Base-by-base conservation (phyloP, 2,797 vertebrate genomes). In the Phalloptychus januarius region DNA sequence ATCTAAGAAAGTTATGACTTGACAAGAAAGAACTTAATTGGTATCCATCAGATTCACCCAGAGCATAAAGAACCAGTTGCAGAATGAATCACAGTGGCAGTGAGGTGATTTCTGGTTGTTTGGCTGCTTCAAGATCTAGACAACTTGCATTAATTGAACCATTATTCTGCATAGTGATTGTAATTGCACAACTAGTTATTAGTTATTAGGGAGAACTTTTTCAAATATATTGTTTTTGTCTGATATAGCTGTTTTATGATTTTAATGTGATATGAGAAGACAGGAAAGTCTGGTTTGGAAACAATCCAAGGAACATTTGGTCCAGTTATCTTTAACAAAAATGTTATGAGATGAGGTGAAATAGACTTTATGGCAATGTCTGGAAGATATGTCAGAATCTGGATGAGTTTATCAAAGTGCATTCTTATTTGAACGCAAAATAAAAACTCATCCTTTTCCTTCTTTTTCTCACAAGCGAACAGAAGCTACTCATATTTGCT, bases 161-260 rank as follows among this genome's bases (percentile, higher is more conserved):
- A 28, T 15, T n/a, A 70, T n/a, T 44, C 38, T 25, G 65, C 23
- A 54, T 11, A n/a, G 25, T 11, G 8, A n/a, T 54, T 25, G 10
- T 25, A 12, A n/a, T 54, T 54, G 52, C 25, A 54, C 10, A 3
- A n/a, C 52, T 12, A 54, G 8, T 54, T 25, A 54, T n/a, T 12
- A 54, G 8, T 54, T 25, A 54, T n/a, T 54, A 54, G 52, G 52
- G 5, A n/a, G 25, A 54, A n/a, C 23, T 11, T 54, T n/a, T 4
- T 54, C 52, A 54, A n/a, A 28, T 54, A 28, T 54, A n/a, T n/a
- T 54, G n/a, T 48, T n/a, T 61, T 61, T 61, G 58, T 61, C 58
- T 61, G 31, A 3, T 58, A 58, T 31, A 3, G 16, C 4, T 23
- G 5, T 15, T 38, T 40, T 38, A 11, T 40, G 18, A 67, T 33